These are phyloP conservation scores for Hydriomena furcata DNA, from an alignment of 2,888 invertebrate species.

Conservation along the genomic window DNA sequence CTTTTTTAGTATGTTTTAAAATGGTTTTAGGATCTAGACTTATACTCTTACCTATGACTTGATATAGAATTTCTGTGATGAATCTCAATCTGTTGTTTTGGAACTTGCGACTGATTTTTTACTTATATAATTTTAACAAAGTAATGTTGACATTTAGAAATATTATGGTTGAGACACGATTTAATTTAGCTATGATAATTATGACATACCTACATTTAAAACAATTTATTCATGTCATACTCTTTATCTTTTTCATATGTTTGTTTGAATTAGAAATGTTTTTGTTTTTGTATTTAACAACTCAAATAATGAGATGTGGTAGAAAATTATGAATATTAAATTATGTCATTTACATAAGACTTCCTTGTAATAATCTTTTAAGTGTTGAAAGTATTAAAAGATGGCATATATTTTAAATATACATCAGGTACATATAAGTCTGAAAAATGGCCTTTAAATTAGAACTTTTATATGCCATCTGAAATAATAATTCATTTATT, in stretches of 20 bases:
- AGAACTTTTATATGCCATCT: slow-evolving; percentile 31
- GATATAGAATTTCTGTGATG: slow-evolving; percentile 32
- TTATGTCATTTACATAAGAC: slow-evolving; percentile 14
- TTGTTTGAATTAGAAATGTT: background rate
- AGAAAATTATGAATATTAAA: slow-evolving; percentile 1
- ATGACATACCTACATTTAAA: background rate
- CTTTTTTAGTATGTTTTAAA: slow-evolving; percentile 32
- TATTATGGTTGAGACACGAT: too few species aligned
- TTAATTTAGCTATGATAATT: background rate
- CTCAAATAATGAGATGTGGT: background rate
- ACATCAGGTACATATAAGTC: slow-evolving; percentile 1
- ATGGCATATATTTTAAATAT: slow-evolving; percentile 23
- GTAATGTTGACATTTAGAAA: slow-evolving; percentile 10
- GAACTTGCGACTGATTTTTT: slow-evolving; percentile 10
- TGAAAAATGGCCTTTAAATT: slow-evolving; percentile 9
- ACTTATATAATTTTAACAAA: slow-evolving; percentile 10
- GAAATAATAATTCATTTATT: slow-evolving; percentile 11
- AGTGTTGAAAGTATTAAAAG: slow-evolving; percentile 22
- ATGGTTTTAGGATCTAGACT: slow-evolving; percentile 22
- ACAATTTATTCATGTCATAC: background rate
- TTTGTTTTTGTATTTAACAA: slow-evolving; percentile 1
- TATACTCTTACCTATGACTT: slow-evolving; percentile 17
- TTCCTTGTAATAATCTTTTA: slow-evolving; percentile 7
- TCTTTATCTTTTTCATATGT: background rate
- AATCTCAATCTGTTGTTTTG: slow-evolving; percentile 28